Evolutionary conservation across 2,113 vertebrate species (phyloP), one percentile per base, ranked within the genome.

Genomic region (Scortum barcoo): DNA sequence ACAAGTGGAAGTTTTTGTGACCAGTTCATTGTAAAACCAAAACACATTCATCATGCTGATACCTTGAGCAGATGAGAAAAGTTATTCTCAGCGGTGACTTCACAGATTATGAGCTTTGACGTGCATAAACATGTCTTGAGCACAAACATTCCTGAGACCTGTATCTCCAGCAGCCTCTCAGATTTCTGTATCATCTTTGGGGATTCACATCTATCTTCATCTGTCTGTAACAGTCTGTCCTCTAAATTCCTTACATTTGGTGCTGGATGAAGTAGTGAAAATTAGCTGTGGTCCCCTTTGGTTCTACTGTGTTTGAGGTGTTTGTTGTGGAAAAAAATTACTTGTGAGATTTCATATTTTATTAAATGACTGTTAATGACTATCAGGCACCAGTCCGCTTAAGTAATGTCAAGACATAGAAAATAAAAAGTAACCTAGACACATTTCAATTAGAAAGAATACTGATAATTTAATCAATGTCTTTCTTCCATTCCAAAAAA

Each of bases 71-170:
- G 26, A 71, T 60, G 61, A 54, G 71, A 75, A 61, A 70, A 67
- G 73, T 50, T 66, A 44, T 66, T 67, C 44, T 63, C 53, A 65
- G 81, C 62, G 66, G 71, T 57, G 75, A 68, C 80, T 82, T 72
- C 72, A 75, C 75, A 63, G 66, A 75, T 76, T 53, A 40, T 67
- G 72, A 36, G 80, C 66, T 76, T 68, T 3, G 61, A 86, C 88
- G 2, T 0, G 91, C 30, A 72, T 44, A 58, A 85, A 89, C 88
- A 44, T 69, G 89, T 80, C 82, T 44, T 0, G 10, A 80, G 56
- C 71, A 51, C 63, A 67, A 70, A 80, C 83, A 90, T 93, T 93
- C 87, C 91, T 73, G 53, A 80, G 62, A 83, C 70, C 44, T 80
- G 19, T 44, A 46, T 63, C 73, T 89, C 33, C 57, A 68, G 28